These are phyloP conservation scores for Chloropsis cyanopogon DNA, from an alignment of 2,113 vertebrate species.

Conservation along the genomic window DNA sequence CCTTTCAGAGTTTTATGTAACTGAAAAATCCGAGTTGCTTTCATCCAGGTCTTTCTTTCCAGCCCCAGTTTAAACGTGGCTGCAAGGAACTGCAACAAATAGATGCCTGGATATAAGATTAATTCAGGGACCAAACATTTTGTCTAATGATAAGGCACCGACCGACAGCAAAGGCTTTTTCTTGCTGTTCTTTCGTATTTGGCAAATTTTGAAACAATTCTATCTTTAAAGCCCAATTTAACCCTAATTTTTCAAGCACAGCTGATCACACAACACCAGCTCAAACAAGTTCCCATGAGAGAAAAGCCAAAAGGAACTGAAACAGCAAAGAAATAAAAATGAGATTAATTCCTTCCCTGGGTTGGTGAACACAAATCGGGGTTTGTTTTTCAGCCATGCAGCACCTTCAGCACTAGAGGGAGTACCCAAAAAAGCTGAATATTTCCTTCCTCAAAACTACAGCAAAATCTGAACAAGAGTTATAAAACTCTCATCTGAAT, in stretches of 20 bases:
- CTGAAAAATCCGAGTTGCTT: slow-evolving; percentile 27
- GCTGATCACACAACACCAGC: background rate
- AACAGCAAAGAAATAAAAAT: background rate
- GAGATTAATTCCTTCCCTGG: background rate
- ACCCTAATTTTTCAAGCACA: background rate
- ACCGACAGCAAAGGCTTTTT: background rate
- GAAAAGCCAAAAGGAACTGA: background rate
- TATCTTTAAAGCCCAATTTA: background rate
- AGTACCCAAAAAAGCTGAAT: background rate
- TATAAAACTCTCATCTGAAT: background rate
- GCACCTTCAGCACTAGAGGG: slow-evolving; percentile 43
- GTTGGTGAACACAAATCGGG: background rate
- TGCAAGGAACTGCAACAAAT: slow-evolving; percentile 17
- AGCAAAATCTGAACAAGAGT: background rate
- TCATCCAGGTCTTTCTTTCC: slow-evolving; percentile 45
- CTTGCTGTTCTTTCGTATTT: background rate
- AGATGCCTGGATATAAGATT: background rate
- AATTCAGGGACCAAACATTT: background rate
- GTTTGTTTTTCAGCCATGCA: background rate
- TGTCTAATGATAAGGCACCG: background rate
- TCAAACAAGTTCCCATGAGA: accelerated
- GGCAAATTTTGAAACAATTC: background rate
- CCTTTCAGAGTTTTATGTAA: slow-evolving; percentile 66
- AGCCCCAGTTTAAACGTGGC: background rate
- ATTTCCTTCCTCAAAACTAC: background rate